Evolutionary conservation across 2,797 vertebrate genomes (phyloP).

Genomic region (Argyrosomus regius): DNA sequence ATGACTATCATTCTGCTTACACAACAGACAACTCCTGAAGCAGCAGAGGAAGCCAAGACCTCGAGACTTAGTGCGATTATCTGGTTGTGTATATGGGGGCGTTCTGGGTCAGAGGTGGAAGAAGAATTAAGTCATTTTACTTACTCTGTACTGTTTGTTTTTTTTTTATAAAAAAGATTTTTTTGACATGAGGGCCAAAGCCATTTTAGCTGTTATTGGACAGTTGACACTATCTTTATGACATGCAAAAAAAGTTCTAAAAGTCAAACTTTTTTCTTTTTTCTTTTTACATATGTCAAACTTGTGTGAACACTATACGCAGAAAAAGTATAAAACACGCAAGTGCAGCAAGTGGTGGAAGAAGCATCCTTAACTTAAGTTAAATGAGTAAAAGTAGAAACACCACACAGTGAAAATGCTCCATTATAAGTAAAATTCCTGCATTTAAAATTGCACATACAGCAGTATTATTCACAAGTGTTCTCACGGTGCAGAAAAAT

Average conservation of each 20-base stretch:
- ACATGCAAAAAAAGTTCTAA: no score
- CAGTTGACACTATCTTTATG: no score
- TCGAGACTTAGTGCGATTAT: conserved; percentile 11
- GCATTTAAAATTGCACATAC: neutral
- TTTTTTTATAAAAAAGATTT: neutral
- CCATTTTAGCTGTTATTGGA: no score
- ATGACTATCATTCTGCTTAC: conserved; percentile 52
- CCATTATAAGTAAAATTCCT: neutral
- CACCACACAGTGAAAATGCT: neutral
- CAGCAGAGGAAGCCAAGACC: neutral
- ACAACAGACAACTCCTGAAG: conserved; percentile 27
- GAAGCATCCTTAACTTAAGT: no score
- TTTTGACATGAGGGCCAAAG: no score
- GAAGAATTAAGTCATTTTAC: neutral
- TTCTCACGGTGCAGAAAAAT: neutral
- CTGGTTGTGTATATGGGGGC: conserved; percentile 7
- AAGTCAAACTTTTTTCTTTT: no score
- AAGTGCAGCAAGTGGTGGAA: no score
- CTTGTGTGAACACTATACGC: neutral
- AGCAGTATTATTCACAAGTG: neutral
- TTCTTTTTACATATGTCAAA: neutral
- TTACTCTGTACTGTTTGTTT: neutral
- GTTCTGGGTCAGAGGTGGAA: conserved; percentile 1
- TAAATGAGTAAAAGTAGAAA: no score
- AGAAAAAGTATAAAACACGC: neutral